Base-by-base conservation (phyloP, 2,797 vertebrate species). In the Cynopterus sphinx region DNA sequence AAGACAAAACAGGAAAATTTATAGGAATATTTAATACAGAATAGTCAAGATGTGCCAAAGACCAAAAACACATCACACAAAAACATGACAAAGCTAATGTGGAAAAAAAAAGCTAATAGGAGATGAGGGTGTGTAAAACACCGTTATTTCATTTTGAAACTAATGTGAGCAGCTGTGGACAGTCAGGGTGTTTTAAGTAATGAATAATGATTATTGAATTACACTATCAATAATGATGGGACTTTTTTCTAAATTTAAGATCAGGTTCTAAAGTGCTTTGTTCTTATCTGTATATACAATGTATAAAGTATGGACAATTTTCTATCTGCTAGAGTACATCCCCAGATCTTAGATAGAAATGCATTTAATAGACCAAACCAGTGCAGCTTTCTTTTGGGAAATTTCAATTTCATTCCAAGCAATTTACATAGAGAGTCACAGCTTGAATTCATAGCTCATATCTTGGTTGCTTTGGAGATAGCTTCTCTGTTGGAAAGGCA, bases 401-500 rank as follows among this genome's bases (percentile, higher is more conserved):
- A 97, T 97, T 95, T 95, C 97, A 90, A 70, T 96, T 94, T 96
- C 90, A 92, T 46, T 75, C 49, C 75, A 75, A 94, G 93, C 57
- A 55, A 96, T 97, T 98, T 97, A 77, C 93, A 96, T 95, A 91
- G 73, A 87, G 75, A 94, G 57, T 57, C 41, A 0, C 91, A 86
- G 97, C 94, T 93, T 96, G 95, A 94, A 85, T 92, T 91, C 94
- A 93, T 85, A 95, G 93, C 82, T 90, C 39, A 1, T 82, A 90
- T 90, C 83, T 75, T 26, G 78, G 96, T 95, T 97, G 91, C 96
- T 98, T 91, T 90, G 95, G 96, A 94, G 96, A 97, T 97, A 81
- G 95, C 90, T 78, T 97, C 96, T 97, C 96, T 94, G 96, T 79
- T 94, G 97, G 96, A 96, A 96, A 96, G 77, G 97, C 95, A 97